phyloP scores from a whole-genome alignment of 2,797 vertebrate genomes.

The Smutsia gigantea region DNA sequence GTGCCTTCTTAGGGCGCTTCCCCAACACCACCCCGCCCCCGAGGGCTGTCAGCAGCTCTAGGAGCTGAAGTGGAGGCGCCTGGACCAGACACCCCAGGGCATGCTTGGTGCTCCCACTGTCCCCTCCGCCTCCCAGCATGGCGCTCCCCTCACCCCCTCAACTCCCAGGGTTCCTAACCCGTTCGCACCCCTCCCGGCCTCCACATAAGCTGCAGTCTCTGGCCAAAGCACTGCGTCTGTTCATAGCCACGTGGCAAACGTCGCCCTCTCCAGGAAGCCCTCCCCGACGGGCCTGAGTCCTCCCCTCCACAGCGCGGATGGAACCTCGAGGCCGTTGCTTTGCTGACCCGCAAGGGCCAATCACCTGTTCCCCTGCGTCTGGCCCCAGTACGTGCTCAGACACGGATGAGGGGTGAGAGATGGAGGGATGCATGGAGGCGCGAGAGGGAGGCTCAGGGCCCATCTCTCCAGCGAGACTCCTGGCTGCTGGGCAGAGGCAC shows the following conservation, averaged over 20 bases:
- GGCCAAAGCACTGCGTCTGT: neutral
- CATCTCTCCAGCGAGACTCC: neutral
- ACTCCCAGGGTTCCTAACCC: neutral
- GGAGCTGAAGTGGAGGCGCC: neutral
- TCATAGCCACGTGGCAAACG: neutral
- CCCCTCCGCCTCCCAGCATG: neutral
- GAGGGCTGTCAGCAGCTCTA: neutral
- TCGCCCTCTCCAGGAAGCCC: neutral
- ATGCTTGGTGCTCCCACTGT: fast-evolving
- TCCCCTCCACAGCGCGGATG: neutral
- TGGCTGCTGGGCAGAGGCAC: neutral
- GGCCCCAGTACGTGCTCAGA: neutral
- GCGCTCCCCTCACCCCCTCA: neutral
- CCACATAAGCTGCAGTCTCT: neutral
- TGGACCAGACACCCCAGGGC: neutral
- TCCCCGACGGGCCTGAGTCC: neutral
- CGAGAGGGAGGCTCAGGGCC: neutral
- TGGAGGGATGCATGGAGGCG: neutral
- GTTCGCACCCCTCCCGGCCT: neutral
- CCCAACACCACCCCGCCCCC: neutral
- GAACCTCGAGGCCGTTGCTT: neutral
- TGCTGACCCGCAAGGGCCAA: neutral
- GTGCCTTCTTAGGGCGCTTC: fast-evolving
- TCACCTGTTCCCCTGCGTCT: neutral
- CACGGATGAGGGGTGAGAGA: neutral